These are phyloP conservation scores for Takifugu rubripes DNA, from an alignment of 2,797 vertebrate genomes.

Conservation along the genomic window DNA sequence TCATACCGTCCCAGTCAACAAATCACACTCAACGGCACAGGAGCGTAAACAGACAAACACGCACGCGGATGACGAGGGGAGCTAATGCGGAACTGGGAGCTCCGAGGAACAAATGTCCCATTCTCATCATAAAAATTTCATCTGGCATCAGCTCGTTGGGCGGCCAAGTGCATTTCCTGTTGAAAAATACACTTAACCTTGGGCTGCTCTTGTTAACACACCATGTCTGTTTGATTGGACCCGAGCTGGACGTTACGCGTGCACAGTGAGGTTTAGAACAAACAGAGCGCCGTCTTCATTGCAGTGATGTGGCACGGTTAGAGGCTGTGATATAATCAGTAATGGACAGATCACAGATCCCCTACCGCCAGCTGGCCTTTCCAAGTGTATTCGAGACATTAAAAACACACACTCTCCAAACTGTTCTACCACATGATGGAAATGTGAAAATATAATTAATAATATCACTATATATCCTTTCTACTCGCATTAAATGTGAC, in stretches of 20 bases:
- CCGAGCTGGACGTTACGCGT: slow-evolving; percentile 29
- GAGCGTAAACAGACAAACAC: slow-evolving; percentile 5
- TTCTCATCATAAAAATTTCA: slow-evolving; percentile 66
- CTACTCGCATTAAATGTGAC: too few relatives aligned
- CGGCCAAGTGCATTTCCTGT: slow-evolving; percentile 31
- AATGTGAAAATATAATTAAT: too few relatives aligned
- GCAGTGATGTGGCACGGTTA: slow-evolving; percentile 16
- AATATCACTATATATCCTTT: too few relatives aligned
- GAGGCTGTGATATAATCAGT: slow-evolving; percentile 1
- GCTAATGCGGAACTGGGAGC: slow-evolving; percentile 53
- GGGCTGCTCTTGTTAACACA: slow-evolving; percentile 60
- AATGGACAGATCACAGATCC: too few relatives aligned
- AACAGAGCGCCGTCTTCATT: slow-evolving; percentile 9
- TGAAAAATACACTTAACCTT: slow-evolving; percentile 58
- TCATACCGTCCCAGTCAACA: slow-evolving; percentile 41
- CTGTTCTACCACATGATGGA: too few relatives aligned
- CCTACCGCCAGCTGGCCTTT: neutral
- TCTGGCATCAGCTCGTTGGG: slow-evolving; percentile 33
- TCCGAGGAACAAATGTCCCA: slow-evolving; percentile 63
- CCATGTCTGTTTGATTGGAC: slow-evolving; percentile 48
- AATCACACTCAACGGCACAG: slow-evolving; percentile 6
- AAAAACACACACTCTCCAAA: too few relatives aligned
- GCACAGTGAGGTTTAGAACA: slow-evolving; percentile 10
- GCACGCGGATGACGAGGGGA: slow-evolving; percentile 8
- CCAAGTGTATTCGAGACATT: too few relatives aligned